Conservation (phyloP, 2,888 invertebrate genomes). For the Noctua comes region DNA sequence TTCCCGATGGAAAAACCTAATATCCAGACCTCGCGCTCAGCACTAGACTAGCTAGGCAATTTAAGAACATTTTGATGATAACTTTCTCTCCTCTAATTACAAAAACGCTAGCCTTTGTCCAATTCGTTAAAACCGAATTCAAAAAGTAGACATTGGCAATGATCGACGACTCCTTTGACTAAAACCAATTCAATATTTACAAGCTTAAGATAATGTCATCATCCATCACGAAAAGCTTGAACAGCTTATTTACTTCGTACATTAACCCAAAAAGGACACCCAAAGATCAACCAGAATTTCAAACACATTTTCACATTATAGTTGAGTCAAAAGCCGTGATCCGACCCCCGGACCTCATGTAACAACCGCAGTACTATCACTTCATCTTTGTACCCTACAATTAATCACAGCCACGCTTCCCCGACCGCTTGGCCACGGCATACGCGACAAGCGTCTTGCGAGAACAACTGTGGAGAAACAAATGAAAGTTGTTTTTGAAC, state of each 20-base stretch:
- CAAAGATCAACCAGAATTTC: constrained; percentile 11
- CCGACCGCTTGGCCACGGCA: background rate
- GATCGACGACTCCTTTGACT: no score
- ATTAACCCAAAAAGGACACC: background rate
- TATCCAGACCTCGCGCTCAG: background rate
- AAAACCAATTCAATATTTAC: background rate
- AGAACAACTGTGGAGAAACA: background rate
- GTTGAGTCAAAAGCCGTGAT: constrained; percentile 17
- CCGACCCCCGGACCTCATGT: constrained; percentile 21
- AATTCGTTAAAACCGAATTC: background rate
- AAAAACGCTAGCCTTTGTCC: background rate
- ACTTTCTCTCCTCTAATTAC: background rate
- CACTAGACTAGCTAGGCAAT: background rate
- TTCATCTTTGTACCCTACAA: constrained; percentile 48
- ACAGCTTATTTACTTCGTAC: constrained; percentile 2
- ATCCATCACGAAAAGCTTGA: constrained; percentile 13
- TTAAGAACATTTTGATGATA: background rate
- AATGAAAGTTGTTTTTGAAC: background rate
- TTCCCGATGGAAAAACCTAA: background rate
- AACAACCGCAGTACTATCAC: constrained; percentile 42
- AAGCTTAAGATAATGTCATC: background rate
- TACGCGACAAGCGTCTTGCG: background rate
- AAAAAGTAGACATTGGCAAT: background rate
- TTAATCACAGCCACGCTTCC: constrained; percentile 52
- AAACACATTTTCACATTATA: constrained; percentile 18